phyloP scores from a whole-genome alignment of 1,140 invertebrate species.

The Lasaia peninsularis region DNA sequence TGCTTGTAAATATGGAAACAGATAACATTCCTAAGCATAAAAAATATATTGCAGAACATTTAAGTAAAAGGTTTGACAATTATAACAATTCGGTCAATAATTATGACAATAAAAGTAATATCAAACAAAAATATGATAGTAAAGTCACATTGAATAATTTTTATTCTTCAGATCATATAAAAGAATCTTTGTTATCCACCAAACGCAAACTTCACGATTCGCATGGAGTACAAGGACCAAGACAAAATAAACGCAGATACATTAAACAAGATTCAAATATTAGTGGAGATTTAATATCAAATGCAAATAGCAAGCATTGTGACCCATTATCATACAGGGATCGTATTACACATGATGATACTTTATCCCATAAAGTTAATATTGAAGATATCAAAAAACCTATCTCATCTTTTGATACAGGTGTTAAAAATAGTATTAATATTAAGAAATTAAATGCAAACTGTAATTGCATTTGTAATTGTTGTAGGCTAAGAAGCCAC shows the following conservation, averaged over 20 bases:
- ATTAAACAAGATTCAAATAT: neutral
- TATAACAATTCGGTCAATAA: neutral
- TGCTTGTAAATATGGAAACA: neutral
- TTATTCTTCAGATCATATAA: neutral
- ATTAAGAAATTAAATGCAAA: neutral
- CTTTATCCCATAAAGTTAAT: neutral
- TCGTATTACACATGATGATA: too few relatives aligned
- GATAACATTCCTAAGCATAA: neutral
- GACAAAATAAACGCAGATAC: neutral
- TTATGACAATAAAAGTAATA: neutral
- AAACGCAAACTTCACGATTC: neutral
- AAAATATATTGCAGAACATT: neutral
- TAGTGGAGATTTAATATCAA: neutral
- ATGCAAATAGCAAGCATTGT: neutral
- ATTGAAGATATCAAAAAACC: neutral
- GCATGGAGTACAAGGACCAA: neutral
- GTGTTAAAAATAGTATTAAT: neutral
- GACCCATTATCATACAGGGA: neutral
- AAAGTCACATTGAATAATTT: neutral
- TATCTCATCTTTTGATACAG: neutral
- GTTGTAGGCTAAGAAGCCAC: neutral
- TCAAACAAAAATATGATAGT: neutral
- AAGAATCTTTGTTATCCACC: neutral
- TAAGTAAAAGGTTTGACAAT: neutral
- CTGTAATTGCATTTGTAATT: conserved; percentile 6